Percentiles rank a stretch among this genome's conserved stretches.
phyloP scores from a whole-genome alignment of 2,113 vertebrate species.

The Tapirus terrestris region DNA sequence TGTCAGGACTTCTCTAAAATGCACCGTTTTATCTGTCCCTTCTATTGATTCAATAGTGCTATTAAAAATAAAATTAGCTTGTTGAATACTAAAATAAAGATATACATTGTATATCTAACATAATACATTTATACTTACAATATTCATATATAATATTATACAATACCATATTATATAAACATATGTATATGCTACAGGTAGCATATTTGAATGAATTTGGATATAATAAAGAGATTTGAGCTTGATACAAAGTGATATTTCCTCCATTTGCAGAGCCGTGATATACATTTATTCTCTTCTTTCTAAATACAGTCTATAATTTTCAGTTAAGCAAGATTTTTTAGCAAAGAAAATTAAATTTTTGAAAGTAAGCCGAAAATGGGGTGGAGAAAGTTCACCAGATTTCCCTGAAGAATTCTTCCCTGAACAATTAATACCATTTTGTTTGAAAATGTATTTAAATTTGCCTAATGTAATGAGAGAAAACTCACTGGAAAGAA shows the following conservation, averaged over 20 bases:
- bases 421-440: neutral
- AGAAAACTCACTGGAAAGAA: neutral
- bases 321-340: neutral
- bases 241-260: neutral
- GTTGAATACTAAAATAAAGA: neutral
- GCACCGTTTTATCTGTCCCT: neutral
- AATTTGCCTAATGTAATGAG: neutral
- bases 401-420: neutral
- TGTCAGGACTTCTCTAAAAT: neutral
- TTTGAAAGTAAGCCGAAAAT: neutral
- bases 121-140: neutral
- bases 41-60: neutral
- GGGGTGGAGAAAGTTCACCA: neutral
- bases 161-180: neutral
- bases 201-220: neutral
- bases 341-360: neutral
- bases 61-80: neutral
- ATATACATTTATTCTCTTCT: neutral
- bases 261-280: neutral
- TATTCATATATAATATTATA: neutral
- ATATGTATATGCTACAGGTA: neutral
- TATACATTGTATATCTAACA: neutral
- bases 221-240: neutral
- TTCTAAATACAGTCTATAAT: neutral
- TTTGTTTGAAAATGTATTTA: constrained; percentile 18